Evolutionary conservation across 2,888 invertebrate species (phyloP).

Genomic region (Sinhomidia bicolor): DNA sequence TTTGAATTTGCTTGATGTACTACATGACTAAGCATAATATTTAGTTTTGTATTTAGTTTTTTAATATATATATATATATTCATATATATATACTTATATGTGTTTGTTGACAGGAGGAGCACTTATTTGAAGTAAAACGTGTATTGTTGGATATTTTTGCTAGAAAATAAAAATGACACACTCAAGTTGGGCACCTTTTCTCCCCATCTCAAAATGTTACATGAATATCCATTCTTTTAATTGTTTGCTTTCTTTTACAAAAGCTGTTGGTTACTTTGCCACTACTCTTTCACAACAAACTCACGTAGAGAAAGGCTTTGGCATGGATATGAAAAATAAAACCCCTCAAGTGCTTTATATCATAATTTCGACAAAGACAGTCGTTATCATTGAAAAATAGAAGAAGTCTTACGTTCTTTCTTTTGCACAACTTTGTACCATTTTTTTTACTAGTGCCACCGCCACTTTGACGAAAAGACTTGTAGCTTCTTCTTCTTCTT

Average conservation of each 20-base stretch:
- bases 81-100: too few relatives aligned
- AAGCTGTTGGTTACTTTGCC: not conserved
- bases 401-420: not conserved
- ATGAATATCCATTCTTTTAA: not conserved
- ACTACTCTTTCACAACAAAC: too few relatives aligned
- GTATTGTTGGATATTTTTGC: not conserved
- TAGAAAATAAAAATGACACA: not conserved
- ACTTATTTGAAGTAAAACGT: not conserved
- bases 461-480: not conserved
- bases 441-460: not conserved
- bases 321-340: conserved; percentile 25
- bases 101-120: not conserved
- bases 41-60: not conserved
- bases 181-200: not conserved
- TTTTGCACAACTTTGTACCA: not conserved
- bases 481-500: too few relatives aligned
- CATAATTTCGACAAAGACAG: conserved; percentile 21
- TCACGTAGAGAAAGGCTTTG: not conserved
- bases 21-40: too few relatives aligned
- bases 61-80: too few relatives aligned
- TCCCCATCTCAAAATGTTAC: not conserved
- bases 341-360: conserved; percentile 9
- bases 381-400: not conserved
- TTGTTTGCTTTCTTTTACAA: not conserved
- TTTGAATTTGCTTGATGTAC: too few relatives aligned